Base-by-base conservation (phyloP, 2,797 vertebrate species). In the Euphonia xanthogaster region DNA sequence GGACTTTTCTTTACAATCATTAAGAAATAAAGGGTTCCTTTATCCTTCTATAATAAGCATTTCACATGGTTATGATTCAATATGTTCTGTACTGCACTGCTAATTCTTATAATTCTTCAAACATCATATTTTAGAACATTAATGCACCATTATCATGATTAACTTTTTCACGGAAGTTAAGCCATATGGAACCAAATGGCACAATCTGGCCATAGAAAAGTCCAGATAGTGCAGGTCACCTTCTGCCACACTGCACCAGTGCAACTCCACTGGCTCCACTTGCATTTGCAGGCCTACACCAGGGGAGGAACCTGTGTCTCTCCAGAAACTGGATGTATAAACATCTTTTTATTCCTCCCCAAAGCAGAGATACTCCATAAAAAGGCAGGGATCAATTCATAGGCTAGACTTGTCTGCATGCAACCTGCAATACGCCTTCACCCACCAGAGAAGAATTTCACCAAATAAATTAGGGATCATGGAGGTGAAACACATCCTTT, bases 51-150 rank as follows among this genome's bases (percentile, higher is more conserved):
- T 58, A 88, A 68, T 66, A 72, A 86, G 66, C 0, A 10, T 62
- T 91, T 94, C 83, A 73, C 47, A 82, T 73, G 30, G 47, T 67
- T 81, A 84, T 81, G 62, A 89, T 83, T 92, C 89, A 90, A 25
- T 72, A 70, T 68, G 76, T 81, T 96, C 78, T 79, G 84, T 73
- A 76, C 40, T 73, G 78, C 76, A 76, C 12, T 67, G n/a, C 31
- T 79, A 94, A 88, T 88, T 94, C 76, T 84, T 83, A 78, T 85
- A 90, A 84, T 90, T 96, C 45, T 93, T 83, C 87, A 95, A 89
- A 83, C 83, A 83, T 23, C 31, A 23, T 66, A 92, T 89, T 44
- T 89, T 44, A 94, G 84, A 47, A 88, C 24, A 86, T 89, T 94
- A 89, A 80, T 77, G 68, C 33, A 91, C 61, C 78, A 91, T 85